These are phyloP conservation scores for Drosophila anceps DNA, from an alignment of 2,888 invertebrate species.

Conservation along the genomic window DNA sequence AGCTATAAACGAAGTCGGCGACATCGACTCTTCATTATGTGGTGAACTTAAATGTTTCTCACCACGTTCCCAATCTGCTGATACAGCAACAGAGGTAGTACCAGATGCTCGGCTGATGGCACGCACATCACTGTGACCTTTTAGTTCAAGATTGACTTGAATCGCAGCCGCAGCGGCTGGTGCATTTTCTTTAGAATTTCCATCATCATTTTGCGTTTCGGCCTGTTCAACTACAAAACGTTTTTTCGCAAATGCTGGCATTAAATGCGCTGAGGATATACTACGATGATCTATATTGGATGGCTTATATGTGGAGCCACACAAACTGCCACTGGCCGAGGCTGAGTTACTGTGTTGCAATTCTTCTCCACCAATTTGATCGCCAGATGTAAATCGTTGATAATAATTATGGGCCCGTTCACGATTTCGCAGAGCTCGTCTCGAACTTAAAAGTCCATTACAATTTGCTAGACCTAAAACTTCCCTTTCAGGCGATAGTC, in stretches of 20 bases:
- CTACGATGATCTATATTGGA: conserved; percentile 83
- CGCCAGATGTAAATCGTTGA: conserved; percentile 61
- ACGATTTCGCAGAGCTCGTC: conserved; percentile 58
- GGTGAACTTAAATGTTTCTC: conserved; percentile 35
- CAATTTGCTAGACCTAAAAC: conserved; percentile 34
- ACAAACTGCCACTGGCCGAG: conserved; percentile 14
- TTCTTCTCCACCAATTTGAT: conserved; percentile 34
- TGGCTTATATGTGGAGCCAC: conserved; percentile 54
- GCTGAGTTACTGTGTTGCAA: neutral
- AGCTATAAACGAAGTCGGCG: conserved; percentile 51
- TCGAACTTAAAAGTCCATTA: conserved; percentile 59
- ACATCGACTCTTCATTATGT: conserved; percentile 50
- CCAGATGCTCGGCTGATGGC: neutral
- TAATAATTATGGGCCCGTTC: conserved; percentile 66
- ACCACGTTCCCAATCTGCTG: conserved; percentile 42
- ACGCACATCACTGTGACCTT: neutral
- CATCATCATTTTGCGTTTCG: conserved; percentile 49
- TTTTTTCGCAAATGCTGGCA: conserved; percentile 85
- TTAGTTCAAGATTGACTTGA: neutral
- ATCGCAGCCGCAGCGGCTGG: neutral
- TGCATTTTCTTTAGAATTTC: neutral
- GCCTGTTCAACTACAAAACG: conserved; percentile 60
- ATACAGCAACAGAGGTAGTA: neutral
- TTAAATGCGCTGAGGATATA: conserved; percentile 84
- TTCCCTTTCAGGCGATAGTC: conserved; percentile 57